Conservation (phyloP, 2,888 invertebrate species). For the Troilus luridus region DNA sequence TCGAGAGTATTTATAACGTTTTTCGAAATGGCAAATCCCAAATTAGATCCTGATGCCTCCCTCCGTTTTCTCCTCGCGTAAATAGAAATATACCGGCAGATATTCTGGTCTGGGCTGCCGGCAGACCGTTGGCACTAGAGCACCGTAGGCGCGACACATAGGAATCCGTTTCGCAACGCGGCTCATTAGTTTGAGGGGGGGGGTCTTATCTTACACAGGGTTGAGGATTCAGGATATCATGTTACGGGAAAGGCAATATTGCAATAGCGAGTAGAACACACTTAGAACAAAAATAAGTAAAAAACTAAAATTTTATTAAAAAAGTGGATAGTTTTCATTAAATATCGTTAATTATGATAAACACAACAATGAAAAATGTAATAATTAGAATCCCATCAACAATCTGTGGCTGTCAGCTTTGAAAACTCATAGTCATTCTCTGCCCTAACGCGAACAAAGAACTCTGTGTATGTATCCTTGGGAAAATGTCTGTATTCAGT, state of each 20-base stretch:
- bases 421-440: background rate
- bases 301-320: background rate
- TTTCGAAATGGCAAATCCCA: conserved; percentile 31
- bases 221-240: background rate
- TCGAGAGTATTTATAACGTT: conserved; percentile 35
- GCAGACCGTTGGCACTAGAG: conserved; percentile 1
- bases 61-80: background rate
- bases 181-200: background rate
- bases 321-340: no score
- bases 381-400: background rate
- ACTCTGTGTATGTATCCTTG: background rate
- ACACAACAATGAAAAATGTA: background rate
- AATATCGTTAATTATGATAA: background rate
- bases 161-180: background rate
- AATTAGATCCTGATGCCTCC: background rate
- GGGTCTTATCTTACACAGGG: background rate
- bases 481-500: background rate
- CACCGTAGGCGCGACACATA: background rate
- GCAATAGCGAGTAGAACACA: background rate
- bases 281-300: background rate
- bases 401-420: background rate
- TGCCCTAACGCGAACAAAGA: background rate
- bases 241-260: background rate
- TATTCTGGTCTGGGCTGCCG: background rate
- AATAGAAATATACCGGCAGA: conserved; percentile 5